phyloP scores from a whole-genome alignment of 1,140 invertebrate species.

The Lasaia peninsularis region DNA sequence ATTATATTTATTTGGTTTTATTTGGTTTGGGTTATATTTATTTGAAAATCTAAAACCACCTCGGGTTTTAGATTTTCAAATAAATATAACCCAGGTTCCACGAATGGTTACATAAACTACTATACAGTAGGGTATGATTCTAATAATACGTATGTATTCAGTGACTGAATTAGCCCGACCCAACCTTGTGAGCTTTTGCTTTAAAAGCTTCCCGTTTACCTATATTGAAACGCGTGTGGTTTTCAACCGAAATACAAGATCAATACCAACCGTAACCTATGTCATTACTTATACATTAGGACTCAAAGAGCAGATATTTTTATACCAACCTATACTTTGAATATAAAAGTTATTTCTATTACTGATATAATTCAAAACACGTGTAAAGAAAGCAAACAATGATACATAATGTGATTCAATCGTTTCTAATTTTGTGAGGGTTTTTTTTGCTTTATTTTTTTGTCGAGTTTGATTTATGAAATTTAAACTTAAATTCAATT shows the following conservation, averaged over 20 bases:
- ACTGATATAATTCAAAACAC: background rate
- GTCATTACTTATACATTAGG: conserved; percentile 10
- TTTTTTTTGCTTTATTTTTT: too few species aligned
- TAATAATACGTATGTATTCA: background rate
- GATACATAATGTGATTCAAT: background rate
- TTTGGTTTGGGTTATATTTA: too few species aligned
- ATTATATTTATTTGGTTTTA: too few species aligned
- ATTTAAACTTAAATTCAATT: too few species aligned
- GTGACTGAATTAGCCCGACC: conserved; percentile 1
- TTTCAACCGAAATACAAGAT: conserved; percentile 4
- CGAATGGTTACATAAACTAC: too few species aligned
- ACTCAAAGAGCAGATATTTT: conserved; percentile 1
- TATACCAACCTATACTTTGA: background rate
- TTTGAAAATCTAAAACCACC: too few species aligned
- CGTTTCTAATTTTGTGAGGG: too few species aligned
- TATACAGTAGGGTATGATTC: background rate
- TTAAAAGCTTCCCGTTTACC: conserved; percentile 3
- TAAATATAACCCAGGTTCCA: too few species aligned
- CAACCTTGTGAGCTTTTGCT: conserved; percentile 6
- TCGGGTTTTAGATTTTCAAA: too few species aligned
- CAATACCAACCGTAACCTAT: background rate
- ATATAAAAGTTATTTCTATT: background rate
- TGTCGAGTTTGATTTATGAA: too few species aligned
- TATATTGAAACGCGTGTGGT: conserved; percentile 2
- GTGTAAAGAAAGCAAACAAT: background rate